phyloP scores from a whole-genome alignment of 2,113 vertebrate genomes.

The Coturnix japonica region DNA sequence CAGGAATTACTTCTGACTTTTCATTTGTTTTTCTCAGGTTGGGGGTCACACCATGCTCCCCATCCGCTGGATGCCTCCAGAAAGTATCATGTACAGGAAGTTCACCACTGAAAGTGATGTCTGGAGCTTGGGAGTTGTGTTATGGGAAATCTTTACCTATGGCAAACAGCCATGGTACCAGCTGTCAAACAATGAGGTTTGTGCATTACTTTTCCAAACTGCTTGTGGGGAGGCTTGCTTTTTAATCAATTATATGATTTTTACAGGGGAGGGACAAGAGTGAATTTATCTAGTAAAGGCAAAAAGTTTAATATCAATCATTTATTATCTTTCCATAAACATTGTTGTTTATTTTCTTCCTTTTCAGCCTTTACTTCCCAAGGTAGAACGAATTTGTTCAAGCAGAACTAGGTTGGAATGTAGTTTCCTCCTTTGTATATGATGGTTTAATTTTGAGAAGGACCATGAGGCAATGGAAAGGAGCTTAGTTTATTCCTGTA shows the following conservation, averaged over 20 bases:
- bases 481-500: background rate
- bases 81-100: conserved; percentile 99
- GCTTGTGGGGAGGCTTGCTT: background rate
- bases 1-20: background rate
- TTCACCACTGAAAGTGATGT: conserved; percentile 99
- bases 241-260: background rate
- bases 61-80: conserved; percentile 99
- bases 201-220: conserved; percentile 14
- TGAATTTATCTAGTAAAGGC: background rate
- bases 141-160: conserved; percentile 99
- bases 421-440: background rate
- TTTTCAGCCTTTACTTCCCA: background rate
- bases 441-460: background rate
- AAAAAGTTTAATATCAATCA: accelerated
- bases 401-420: background rate
- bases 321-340: background rate
- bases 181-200: conserved; percentile 98
- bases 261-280: background rate
- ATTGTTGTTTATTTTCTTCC: background rate
- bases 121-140: conserved; percentile 97
- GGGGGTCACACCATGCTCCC: conserved; percentile 98
- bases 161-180: conserved; percentile 99
- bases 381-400: background rate
- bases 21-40: conserved; percentile 79
- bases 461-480: background rate